These are phyloP conservation scores for Stenotaenia linearis DNA, from an alignment of 2,888 invertebrate species.

Conservation along the genomic window DNA sequence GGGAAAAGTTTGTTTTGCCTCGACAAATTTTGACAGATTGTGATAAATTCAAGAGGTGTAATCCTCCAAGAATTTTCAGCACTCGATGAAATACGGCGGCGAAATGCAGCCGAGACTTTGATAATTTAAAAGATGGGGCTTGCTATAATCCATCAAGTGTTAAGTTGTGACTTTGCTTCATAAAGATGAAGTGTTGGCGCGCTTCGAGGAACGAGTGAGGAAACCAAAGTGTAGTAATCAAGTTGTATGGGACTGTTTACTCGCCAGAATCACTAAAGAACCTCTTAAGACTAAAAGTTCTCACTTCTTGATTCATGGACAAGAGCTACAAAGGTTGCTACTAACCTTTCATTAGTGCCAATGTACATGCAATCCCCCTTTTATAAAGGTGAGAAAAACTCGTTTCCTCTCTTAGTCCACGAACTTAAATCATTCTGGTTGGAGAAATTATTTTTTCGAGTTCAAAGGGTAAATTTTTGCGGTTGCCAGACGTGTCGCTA, in stretches of 20 bases:
- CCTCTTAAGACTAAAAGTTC: not conserved
- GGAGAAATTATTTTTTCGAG: not conserved
- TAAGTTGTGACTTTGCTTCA: not conserved
- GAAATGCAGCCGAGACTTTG: no score
- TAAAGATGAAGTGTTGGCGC: not conserved
- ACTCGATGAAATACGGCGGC: not conserved
- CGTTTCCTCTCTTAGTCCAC: not conserved
- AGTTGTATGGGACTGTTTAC: not conserved
- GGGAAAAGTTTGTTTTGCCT: no score
- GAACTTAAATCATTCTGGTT: no score
- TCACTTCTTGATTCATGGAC: not conserved
- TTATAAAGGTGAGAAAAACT: not conserved
- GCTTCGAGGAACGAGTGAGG: not conserved
- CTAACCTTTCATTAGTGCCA: not conserved
- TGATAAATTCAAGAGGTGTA: not conserved
- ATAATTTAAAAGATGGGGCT: not conserved
- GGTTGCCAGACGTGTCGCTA: not conserved
- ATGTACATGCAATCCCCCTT: not conserved
- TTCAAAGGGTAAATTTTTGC: not conserved
- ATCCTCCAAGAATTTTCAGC: not conserved
- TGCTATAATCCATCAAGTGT: not conserved
- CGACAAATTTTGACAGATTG: conserved; percentile 1
- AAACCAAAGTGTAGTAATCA: not conserved
- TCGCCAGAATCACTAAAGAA: not conserved
- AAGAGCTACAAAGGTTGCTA: not conserved